Percentiles rank a stretch among this genome's conserved stretches.
Evolutionary conservation across 1,140 invertebrate species (phyloP).

Genomic region (Orius insidiosus): DNA sequence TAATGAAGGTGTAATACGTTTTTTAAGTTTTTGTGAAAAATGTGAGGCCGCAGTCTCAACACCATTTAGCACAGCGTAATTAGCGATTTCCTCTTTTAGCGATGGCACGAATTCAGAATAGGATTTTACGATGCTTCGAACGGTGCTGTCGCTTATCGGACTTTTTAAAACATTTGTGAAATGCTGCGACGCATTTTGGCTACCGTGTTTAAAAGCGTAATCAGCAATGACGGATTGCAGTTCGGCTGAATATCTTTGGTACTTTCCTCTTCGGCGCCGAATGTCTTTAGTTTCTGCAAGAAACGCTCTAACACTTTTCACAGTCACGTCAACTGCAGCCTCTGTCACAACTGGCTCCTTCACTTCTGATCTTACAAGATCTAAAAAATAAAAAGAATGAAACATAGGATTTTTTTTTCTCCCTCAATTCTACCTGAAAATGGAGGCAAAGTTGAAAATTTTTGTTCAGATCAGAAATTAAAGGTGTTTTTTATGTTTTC

Average conservation of each 20-base stretch:
- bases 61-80: conserved; percentile 23
- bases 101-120: conserved; percentile 22
- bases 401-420: neutral
- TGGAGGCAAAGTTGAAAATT: too few relatives aligned
- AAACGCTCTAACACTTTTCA: conserved; percentile 23
- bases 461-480: too few relatives aligned
- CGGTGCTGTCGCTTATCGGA: conserved; percentile 25
- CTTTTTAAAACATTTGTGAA: conserved; percentile 23
- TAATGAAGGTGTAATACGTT: conserved; percentile 21
- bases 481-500: too few relatives aligned
- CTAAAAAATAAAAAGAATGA: conserved; percentile 1
- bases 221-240: conserved; percentile 25
- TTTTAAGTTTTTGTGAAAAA: conserved; percentile 22
- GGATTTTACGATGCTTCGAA: conserved; percentile 26
- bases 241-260: conserved; percentile 25
- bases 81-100: conserved; percentile 25
- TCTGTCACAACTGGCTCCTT: conserved; percentile 9
- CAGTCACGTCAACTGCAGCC: conserved; percentile 17
- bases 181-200: conserved; percentile 21
- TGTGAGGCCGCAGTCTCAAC: conserved; percentile 22
- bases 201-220: conserved; percentile 24
- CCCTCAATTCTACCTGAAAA: too few relatives aligned
- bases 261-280: conserved; percentile 24
- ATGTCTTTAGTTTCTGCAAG: conserved; percentile 24
- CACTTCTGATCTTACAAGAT: conserved; percentile 5